Evolutionary conservation across 2,888 invertebrate genomes (phyloP), one percentile per base, ranked within the genome.

Genomic region (Drosophila helvetica): DNA sequence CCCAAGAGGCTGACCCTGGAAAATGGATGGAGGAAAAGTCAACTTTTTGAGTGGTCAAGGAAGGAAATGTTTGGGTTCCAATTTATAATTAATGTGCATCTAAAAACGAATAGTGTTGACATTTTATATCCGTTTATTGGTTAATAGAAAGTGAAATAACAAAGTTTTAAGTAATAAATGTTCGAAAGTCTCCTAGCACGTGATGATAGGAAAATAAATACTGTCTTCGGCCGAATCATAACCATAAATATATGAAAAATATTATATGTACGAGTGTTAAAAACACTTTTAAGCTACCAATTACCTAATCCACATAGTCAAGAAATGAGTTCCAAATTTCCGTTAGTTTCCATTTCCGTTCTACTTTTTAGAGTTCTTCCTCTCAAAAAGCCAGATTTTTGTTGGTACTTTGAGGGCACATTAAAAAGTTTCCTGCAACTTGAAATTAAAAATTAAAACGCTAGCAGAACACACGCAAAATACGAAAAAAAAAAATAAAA

Each of bases 371-470:
- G 7, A 59, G 17, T 42, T 9, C 15, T 60, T 60, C 19, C 15
- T 18, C 51, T 63, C 10, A 17, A 25, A 63, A 51, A 33, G 33
- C 30, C 33, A 7, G 0, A 38, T 5, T 22, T 33, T 22, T 22
- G 15, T 48, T 63, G 25, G 22, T 18, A 45, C 42, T 33, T 8
- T 19, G 18, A 1, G 9, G 9, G n/a, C 18, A 27, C 45, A 63
- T 25, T 12, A 51, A 50, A 64, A 61, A 64, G 51, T 64, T 51
- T 33, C 0, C 2, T 0, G 4, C 12, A 61, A 61, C 62, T 61
- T 46, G 18, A 64, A 61, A 51, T 61, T 46, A 64, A 61, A 61
- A 61, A 61, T 64, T 64, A 51, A 64, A 61, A 46, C 3, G 3
- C 42, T 33, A n/a, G 53, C 53, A 45, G 17, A 19, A 12, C 12